A percentile compares a stretch with the other conserved stretches of the same genome.
These are phyloP conservation scores for Leistus spinibarbis DNA, from an alignment of 2,888 invertebrate species.

Conservation along the genomic window DNA sequence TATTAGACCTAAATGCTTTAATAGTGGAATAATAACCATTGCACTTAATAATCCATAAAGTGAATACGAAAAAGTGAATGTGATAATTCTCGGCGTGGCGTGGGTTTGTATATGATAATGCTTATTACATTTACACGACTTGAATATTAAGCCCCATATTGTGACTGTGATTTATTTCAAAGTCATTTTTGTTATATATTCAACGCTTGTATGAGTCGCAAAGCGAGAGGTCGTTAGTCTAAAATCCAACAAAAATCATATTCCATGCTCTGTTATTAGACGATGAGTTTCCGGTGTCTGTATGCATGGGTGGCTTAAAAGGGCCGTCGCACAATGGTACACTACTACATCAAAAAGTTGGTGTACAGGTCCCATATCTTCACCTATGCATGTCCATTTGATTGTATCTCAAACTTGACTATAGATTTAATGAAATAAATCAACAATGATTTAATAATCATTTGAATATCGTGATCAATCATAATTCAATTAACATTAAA, in stretches of 20 bases:
- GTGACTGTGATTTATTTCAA: background rate
- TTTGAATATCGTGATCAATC: no score
- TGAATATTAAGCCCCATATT: background rate
- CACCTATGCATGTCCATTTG: no score
- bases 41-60: no score
- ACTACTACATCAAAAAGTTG: background rate
- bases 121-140: background rate
- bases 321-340: slow-evolving; percentile 1
- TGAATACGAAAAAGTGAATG: background rate
- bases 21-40: no score
- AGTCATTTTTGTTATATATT: background rate
- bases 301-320: background rate
- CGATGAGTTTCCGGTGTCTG: background rate
- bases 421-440: no score
- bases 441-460: no score
- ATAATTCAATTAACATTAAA: no score
- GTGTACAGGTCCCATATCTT: no score
- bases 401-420: no score
- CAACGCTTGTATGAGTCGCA: background rate
- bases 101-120: background rate
- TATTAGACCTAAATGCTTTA: no score
- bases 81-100: background rate
- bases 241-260: background rate
- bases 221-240: background rate
- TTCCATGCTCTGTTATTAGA: background rate